Evolutionary conservation across 2,113 vertebrate species (phyloP), one percentile per base, ranked within the genome.

Genomic region (Notiomystis cincta): DNA sequence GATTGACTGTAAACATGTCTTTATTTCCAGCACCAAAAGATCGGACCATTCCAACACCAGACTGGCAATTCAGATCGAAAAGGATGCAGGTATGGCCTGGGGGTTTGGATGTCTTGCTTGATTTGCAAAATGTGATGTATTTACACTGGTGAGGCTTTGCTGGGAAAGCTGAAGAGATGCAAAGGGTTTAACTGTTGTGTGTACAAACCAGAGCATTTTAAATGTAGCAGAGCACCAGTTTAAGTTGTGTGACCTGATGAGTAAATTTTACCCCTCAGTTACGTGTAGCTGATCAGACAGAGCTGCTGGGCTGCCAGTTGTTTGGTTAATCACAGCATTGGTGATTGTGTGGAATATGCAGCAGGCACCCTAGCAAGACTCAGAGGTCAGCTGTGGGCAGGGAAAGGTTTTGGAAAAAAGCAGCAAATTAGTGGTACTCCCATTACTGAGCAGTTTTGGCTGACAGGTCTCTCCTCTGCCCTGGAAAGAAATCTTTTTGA

Each of bases 1-100:
- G 73, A 58, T 61, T 91, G 35, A 4, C 69, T 93, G 15, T 95
- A 85, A 85, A 65, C 17, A 10, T 93, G 27, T 91, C 58, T 96
- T 88, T 87, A n/a, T 90, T 97, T 97, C 65, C 95, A 99, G 99
- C 96, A 99, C 99, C 27, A 98, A 98, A 87, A 98, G 98, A 7
- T 98, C 99, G 13, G 99, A 99, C 96, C 99, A 99, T 97, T 99
- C 99, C 84, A 99, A 99, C 97, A 99, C 99, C 91, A 98, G 99
- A 82, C 98, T 99, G 97, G 98, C 98, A 67, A 98, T 99, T 89
- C 99, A 99, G 89, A 99, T 99, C 14, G 99, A 99, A 96, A 99
- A 99, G 91, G 99, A 99, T 93, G 98, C 98, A 95, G 99, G 99
- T 99, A 98, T 89, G 97, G 88, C 60, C 40, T 54, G 38, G 24